These are phyloP conservation scores for Xiphophorus hellerii DNA, from an alignment of 2,113 vertebrate genomes.

Conservation along the genomic window DNA sequence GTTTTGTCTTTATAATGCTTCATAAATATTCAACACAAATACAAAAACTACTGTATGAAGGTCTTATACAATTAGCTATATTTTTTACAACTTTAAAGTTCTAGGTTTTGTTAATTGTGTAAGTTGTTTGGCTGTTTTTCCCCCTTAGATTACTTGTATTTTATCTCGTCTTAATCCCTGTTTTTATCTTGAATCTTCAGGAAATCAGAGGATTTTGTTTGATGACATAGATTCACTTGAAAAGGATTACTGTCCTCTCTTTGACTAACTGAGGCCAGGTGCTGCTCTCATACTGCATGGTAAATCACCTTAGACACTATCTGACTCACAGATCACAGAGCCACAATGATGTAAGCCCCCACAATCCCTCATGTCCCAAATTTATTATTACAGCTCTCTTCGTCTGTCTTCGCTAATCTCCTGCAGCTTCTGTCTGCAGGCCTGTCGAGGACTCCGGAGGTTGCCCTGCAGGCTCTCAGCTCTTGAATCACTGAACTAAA, in stretches of 20 bases:
- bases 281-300: slow-evolving; percentile 14
- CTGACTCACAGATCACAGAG: slow-evolving; percentile 34
- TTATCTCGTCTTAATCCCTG: background rate
- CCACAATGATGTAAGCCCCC: slow-evolving; percentile 33
- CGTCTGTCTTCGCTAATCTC: slow-evolving; percentile 26
- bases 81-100: no score
- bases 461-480: background rate
- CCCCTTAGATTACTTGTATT: background rate
- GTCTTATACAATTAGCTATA: no score
- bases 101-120: no score
- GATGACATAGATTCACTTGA: background rate
- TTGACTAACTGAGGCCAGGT: slow-evolving; percentile 29
- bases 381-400: slow-evolving; percentile 37
- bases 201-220: slow-evolving; percentile 6
- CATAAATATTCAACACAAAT: no score
- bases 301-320: slow-evolving; percentile 46
- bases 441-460: slow-evolving; percentile 15
- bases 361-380: slow-evolving; percentile 44
- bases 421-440: slow-evolving; percentile 10
- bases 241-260: slow-evolving; percentile 4
- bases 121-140: background rate
- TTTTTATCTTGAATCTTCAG: background rate
- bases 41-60: no score
- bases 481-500: slow-evolving; percentile 6
- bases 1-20: no score